Evolutionary conservation across 2,888 invertebrate species (phyloP), one percentile per base, ranked within the genome.

Genomic region (Sesamia inferens): DNA sequence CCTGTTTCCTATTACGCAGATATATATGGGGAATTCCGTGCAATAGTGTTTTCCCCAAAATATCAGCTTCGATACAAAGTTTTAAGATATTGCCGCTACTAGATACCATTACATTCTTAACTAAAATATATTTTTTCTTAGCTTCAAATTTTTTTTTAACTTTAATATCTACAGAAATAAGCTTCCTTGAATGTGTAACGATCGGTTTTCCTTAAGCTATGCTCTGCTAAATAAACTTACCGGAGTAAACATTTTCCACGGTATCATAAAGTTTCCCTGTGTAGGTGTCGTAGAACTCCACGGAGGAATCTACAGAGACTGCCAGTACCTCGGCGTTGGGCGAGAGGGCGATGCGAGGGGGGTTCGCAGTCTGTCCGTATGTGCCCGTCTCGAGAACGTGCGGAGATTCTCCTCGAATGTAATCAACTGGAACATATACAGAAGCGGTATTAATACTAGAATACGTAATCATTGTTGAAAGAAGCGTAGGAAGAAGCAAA

Each of bases 291-390:
- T 97, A 98, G 89, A 98, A 97, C 76, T 97, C 97, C 7, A 99
- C 91, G 22, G 96, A 96, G 55, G 96, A 95, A 69, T 97, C 97
- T 74, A 97, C 96, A 42, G 97, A 97, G 16, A 98, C 97, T 0
- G 97, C 98, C 16, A 98, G 94, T 24, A 98, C 98, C 88, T 98
- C 97, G 0, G 97, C 98, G 92, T 98, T 97, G 31, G 98, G 98
- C 19, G 98, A 98, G 61, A 99, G 94, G 0, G 98, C 98, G 71
- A 98, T 97, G 81, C 95, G 94, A 13, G 97, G 96, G 16, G 96
- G 92, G 68, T 94, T 93, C 0, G 95, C 95, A 0, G 96, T 95
- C 91, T 97, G 97, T 39, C 97, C 96, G 87, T 97, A 97, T 44
- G 93, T 94, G 16, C 98, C 98, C 1, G 97, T 97, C 83, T 96